Evolutionary conservation across 2,113 vertebrate genomes (phyloP), one percentile per base, ranked within the genome.

Genomic region (Oxyruncus cristatus): DNA sequence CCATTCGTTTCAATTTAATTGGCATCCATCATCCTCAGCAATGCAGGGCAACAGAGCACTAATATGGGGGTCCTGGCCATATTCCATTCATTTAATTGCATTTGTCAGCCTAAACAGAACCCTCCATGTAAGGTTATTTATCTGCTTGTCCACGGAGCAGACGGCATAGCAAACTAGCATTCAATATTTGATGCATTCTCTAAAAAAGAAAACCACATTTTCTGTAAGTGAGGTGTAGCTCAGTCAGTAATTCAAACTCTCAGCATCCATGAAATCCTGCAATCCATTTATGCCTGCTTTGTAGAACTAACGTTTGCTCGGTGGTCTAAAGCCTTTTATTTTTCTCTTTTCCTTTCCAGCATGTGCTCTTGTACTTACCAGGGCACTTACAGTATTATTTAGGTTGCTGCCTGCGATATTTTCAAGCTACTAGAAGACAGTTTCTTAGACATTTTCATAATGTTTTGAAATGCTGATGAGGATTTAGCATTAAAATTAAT

Each of bases 391-490:
- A 92, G 85, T 88, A 89, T 96, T 96, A 95, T 96, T 95, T 96
- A 93, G 92, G 95, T 93, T 96, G 92, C 90, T 90, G 95, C 94
- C 88, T 97, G 95, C 58, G 0, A 95, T 97, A 96, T 97, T 97
- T 97, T 92, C 95, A 89, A 96, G 95, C 94, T 93, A 92, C 92
- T 85, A 94, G 88, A 97, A 97, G 90, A 97, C 94, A 97, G 97
- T 97, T 94, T 95, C 97, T 95, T 91, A 82, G 93, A 96, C 78
- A 88, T 96, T 97, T 97, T 96, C 93, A 95, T 96, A 95, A 96
- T 93, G 96, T 97, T 97, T 97, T 97, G 97, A 97, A 97, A 97
- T 97, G 97, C 96, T 97, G 96, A 96, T 97, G 96, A 97, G 96
- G 92, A 89, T 95, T 97, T 97, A 97, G 93, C 96, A 97, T 97